Evolutionary conservation across 2,113 vertebrate genomes (phyloP).

Genomic region (Ascaphus truei): DNA sequence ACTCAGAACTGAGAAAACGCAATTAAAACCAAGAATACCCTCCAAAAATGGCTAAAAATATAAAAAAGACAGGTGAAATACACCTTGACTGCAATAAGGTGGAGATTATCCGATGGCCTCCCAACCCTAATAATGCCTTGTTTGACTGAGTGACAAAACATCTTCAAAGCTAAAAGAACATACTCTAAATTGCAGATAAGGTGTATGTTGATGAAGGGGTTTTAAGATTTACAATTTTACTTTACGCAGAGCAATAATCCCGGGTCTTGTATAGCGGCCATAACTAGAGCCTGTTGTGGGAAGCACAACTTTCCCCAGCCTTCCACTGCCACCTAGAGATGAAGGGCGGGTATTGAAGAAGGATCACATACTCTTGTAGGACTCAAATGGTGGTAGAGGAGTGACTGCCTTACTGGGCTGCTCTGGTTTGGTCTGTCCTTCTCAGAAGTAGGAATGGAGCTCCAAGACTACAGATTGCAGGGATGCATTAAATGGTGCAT

Average conservation of each 20-base stretch:
- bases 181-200: background rate
- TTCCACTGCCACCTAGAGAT: background rate
- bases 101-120: background rate
- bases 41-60: background rate
- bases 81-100: background rate
- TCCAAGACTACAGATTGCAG: background rate
- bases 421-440: background rate
- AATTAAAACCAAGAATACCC: background rate
- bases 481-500: background rate
- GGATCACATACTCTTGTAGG: no score
- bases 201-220: background rate
- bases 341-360: background rate
- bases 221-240: background rate
- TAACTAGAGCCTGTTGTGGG: no score
- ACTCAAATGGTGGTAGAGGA: background rate
- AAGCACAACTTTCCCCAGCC: no score
- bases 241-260: no score
- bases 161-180: background rate
- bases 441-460: background rate
- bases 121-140: background rate
- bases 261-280: no score
- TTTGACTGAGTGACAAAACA: background rate
- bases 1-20: background rate
- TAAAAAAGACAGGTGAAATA: background rate
- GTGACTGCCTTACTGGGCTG: background rate